These are phyloP conservation scores for Distichodus sexfasciatus DNA, from an alignment of 2,797 vertebrate genomes.

Conservation along the genomic window DNA sequence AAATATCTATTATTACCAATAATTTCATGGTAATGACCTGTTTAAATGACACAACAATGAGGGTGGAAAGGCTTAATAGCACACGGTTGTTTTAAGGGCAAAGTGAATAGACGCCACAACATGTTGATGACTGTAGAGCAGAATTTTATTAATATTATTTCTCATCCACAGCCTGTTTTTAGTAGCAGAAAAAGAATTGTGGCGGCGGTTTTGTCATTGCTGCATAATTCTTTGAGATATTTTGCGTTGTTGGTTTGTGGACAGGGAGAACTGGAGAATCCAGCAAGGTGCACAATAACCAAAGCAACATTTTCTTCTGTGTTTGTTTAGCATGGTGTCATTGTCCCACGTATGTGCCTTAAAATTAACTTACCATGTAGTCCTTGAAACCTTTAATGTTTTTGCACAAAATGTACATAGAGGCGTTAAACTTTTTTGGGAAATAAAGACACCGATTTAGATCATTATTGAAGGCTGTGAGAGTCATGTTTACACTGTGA, in stretches of 20 bases:
- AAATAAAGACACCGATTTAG: constrained; percentile 81
- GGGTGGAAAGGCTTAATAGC: background rate
- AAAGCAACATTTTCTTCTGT: constrained; percentile 66
- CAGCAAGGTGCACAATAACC: constrained; percentile 72
- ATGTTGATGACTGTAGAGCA: background rate
- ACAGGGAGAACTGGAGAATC: constrained; percentile 57
- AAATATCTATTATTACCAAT: background rate
- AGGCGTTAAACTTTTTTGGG: constrained; percentile 76
- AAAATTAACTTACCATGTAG: constrained; percentile 84
- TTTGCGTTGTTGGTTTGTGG: constrained; percentile 55
- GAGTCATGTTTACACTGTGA: background rate
- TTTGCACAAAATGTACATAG: constrained; percentile 87
- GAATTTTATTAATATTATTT: background rate
- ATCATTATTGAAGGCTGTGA: constrained; percentile 34
- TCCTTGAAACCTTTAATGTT: constrained; percentile 85
- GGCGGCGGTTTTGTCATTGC: background rate
- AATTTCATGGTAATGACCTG: background rate
- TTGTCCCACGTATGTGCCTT: constrained; percentile 86
- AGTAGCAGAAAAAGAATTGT: too few relatives aligned
- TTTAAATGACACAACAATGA: background rate
- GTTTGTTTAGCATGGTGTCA: constrained; percentile 69
- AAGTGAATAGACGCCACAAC: constrained; percentile 8
- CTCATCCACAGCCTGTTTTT: background rate
- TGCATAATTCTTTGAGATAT: background rate
- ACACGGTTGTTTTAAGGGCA: background rate